These are phyloP conservation scores for Rhimphoctona megacephalus DNA, from an alignment of 2,888 invertebrate species.

Conservation along the genomic window DNA sequence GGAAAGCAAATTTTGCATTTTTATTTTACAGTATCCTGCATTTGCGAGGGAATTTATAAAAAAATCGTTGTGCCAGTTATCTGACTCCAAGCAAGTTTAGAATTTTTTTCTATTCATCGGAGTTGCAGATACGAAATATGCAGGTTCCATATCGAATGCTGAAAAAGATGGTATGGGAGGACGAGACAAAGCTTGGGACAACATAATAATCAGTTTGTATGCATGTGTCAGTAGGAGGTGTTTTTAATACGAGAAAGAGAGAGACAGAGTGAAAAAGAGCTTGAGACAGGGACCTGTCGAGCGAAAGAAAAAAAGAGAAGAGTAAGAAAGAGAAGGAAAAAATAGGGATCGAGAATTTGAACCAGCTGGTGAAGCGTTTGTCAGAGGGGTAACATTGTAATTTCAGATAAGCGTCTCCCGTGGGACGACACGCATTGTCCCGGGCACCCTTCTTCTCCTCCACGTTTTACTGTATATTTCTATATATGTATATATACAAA, in stretches of 20 bases:
- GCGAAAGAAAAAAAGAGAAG: constrained; percentile 18
- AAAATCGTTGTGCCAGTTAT: neutral
- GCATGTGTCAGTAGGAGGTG: constrained; percentile 35
- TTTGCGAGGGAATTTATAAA: neutral
- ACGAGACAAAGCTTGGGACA: constrained; percentile 14
- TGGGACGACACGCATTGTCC: constrained; percentile 83
- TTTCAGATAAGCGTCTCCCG: constrained; percentile 84
- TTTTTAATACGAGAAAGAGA: constrained; percentile 35
- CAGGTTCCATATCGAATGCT: neutral
- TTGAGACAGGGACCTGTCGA: constrained; percentile 19
- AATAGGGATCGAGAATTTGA: constrained; percentile 67
- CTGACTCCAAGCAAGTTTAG: neutral
- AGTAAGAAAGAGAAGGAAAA: constrained; percentile 3
- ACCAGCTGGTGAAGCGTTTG: constrained; percentile 75
- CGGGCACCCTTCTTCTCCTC: constrained; percentile 67
- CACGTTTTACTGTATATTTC: neutral
- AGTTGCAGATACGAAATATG: neutral
- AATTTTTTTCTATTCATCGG: neutral
- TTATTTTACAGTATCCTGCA: neutral
- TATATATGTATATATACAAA: constrained; percentile 3
- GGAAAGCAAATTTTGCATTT: neutral
- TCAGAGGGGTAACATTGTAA: constrained; percentile 83
- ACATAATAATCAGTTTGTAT: constrained; percentile 42
- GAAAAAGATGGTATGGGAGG: neutral
- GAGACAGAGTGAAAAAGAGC: constrained; percentile 13